Evolutionary conservation across 2,113 vertebrate genomes (phyloP), one percentile per base, ranked within the genome.

Genomic region (Dissostichus mawsoni): DNA sequence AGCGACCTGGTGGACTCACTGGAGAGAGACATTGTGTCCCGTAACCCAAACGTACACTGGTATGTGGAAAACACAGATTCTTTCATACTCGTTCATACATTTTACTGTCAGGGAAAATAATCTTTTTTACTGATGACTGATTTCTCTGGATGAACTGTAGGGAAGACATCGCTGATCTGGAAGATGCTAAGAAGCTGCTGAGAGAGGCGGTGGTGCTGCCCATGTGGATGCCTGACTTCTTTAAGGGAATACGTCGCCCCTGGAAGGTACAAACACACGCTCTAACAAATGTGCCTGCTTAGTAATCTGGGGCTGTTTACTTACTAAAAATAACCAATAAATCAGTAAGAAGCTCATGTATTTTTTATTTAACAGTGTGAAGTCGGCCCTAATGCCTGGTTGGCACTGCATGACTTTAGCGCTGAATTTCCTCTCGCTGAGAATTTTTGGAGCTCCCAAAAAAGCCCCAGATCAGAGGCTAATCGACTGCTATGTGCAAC

Each of bases 171-270:
- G 98, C 98, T 90, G 98, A 99, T 85, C 94, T 99, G 92, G 97
- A 98, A 85, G 97, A 99, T 78, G 98, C 98, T 69, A 99, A 99
- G 93, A 95, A 95, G 83, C 89, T 95, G 61, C 88, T 95, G 82
- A 97, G 98, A 80, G 98, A 99, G 94, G 98, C 98, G 11, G 98
- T 99, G 89, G 98, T 99, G 61, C 90, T 99, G 89, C 98, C 98
- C 0, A 99, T 99, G 98, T 99, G 98, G 98, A 99, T 99, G 98
- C 98, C 98, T 7, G 98, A 99, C 86, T 99, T 98, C 93, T 99
- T 99, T 93, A 99, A 98, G 89, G 93, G 98, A 78, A 99, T 99
- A 84, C 96, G 98, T 80, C 96, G 98, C 69, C 98, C 98, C 0
- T 99, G 98, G 98, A 99, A 99, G 96, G 98, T 99, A 87, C 12